Base-by-base conservation (phyloP, 2,113 vertebrate genomes). In the Crocuta crocuta region DNA sequence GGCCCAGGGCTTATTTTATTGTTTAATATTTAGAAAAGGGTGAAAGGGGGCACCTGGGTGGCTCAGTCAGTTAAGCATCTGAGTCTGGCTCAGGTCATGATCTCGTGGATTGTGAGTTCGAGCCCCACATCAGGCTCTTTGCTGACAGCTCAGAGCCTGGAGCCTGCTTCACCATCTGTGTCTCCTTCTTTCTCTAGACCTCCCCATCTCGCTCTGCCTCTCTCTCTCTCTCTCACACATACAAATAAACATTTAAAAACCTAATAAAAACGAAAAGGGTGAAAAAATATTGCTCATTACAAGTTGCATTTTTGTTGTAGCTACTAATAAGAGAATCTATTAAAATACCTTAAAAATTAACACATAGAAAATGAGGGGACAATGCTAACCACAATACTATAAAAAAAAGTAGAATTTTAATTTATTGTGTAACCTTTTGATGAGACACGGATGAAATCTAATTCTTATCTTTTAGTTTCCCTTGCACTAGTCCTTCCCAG, bases 381-480 rank as follows among this genome's bases (percentile, higher is more conserved):
- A 9, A 6, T 84, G 10, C 5, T 96, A 95, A 70, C 6, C 23
- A 26, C 0, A 43, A 31, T 78, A 66, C 24, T 39, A 10, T 91
- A 78, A 91, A 93, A 83, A 93, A 63, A 31, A 35, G 16, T 5
- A 9, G 86, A 65, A 71, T 17, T 89, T 89, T 71, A 24, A 86
- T 95, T 92, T 70, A 82, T 81, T 1, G 0, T 9, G 19, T 48
- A 43, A 91, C 43, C 58, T 79, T 92, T 90, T 31, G 5, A 50
- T 91, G 55, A 78, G 45, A 86, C 48, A 48, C 8, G n/a, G 53
- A 92, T 92, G 58, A 95, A 50, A 87, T 86, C 23, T 82, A 45
- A 65, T 86, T 96, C 58, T 95, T 96, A 89, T 91, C 76, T 83
- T 87, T 88, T 74, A 70, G 43, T 91, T 94, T 96, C 24, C 24